These are phyloP conservation scores for Bubo blakistoni DNA, from an alignment of 2,113 vertebrate genomes.

Conservation along the genomic window DNA sequence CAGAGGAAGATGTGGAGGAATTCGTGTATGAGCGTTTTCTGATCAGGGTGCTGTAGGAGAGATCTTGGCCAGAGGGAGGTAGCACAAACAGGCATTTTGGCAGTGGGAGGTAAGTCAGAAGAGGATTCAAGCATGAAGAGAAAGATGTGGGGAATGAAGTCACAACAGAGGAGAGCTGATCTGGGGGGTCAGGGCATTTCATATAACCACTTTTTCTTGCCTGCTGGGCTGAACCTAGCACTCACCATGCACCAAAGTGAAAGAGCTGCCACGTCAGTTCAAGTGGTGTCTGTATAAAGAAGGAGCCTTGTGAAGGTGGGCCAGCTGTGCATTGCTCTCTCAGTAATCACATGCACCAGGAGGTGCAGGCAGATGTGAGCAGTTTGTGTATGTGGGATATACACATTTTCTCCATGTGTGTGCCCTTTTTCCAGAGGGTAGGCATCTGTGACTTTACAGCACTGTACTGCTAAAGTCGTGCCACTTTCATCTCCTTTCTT, in stretches of 20 bases:
- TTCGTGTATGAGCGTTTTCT: neutral
- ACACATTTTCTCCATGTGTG: rapidly evolving
- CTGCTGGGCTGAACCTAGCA: neutral
- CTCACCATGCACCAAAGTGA: neutral
- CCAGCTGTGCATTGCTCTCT: neutral
- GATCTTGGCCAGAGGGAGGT: neutral
- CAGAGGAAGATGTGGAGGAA: neutral
- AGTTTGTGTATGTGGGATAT: neutral
- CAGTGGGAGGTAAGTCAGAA: neutral
- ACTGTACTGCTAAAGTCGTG: neutral
- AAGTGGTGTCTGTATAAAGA: rapidly evolving
- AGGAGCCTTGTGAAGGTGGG: neutral
- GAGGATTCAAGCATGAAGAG: neutral
- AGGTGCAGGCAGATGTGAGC: neutral
- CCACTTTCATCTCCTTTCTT: neutral
- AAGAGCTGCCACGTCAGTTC: neutral
- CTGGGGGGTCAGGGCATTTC: neutral
- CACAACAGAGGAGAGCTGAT: neutral
- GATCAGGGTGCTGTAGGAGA: neutral
- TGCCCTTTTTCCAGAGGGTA: neutral
- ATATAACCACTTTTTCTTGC: neutral
- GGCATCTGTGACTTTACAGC: neutral
- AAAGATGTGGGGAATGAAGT: neutral
- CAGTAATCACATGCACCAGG: neutral
- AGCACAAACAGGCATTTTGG: neutral